phyloP scores from a whole-genome alignment of 2,797 vertebrate species.

The Hemitrygon akajei region DNA sequence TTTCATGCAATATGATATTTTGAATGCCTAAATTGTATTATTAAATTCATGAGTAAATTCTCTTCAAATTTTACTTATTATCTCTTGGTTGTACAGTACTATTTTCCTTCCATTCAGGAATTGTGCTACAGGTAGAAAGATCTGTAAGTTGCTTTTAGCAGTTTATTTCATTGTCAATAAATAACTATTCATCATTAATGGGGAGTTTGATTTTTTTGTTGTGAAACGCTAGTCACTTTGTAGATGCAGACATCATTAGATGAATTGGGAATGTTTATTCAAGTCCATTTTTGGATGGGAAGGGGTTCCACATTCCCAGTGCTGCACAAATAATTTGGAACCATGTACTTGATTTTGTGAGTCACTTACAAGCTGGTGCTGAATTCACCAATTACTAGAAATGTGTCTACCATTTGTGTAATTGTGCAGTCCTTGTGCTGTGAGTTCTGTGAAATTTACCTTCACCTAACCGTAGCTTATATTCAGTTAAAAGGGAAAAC shows the following conservation, averaged over 20 bases:
- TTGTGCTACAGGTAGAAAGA: neutral
- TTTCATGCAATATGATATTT: neutral
- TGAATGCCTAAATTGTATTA: neutral
- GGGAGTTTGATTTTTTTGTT: neutral
- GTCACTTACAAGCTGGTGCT: neutral
- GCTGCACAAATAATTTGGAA: neutral
- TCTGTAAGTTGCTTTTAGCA: neutral
- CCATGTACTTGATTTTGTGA: neutral
- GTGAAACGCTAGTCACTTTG: neutral
- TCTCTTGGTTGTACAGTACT: neutral
- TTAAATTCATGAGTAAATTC: neutral
- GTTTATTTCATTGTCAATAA: neutral
- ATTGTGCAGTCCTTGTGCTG: neutral
- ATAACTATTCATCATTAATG: neutral
- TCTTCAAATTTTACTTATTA: neutral
- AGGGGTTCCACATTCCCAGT: neutral
- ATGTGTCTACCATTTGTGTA: neutral
- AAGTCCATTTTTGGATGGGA: neutral
- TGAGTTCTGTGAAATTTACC: neutral
- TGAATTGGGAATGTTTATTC: neutral
- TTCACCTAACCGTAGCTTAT: neutral
- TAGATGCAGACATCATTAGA: neutral
- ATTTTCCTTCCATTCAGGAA: neutral
- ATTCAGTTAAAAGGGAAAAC: neutral
- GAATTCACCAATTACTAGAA: neutral